phyloP scores from a whole-genome alignment of 2,113 vertebrate genomes.

The Pedionomus torquatus region DNA sequence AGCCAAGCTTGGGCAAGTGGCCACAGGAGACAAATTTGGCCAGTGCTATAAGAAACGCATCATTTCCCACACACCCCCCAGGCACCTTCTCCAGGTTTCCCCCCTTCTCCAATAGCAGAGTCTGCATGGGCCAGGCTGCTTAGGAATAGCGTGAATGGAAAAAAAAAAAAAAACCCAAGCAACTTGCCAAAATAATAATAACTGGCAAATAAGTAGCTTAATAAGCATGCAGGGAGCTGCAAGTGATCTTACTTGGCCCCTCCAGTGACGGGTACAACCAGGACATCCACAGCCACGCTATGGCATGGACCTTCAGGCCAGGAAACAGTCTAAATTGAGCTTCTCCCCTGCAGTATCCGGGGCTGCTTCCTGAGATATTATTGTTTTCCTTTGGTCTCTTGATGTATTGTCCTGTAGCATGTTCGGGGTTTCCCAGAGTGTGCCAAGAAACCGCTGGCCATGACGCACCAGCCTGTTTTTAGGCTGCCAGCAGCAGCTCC shows the following conservation, averaged over 20 bases:
- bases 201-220: not conserved
- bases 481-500: not conserved
- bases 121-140: not conserved
- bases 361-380: slow-evolving; percentile 48
- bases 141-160: not conserved
- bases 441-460: not conserved
- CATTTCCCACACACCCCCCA: not conserved
- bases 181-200: not conserved
- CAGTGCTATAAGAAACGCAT: not conserved
- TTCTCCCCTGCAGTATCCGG: not conserved
- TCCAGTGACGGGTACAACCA: fast-evolving
- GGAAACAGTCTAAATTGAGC: slow-evolving; percentile 28
- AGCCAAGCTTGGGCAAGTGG: not conserved
- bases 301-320: not conserved
- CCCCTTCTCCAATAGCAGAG: not conserved
- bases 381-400: not conserved
- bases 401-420: not conserved
- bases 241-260: not conserved
- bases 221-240: not conserved
- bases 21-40: not conserved
- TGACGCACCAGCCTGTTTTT: not conserved
- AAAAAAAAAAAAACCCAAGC: fast-evolving
- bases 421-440: not conserved
- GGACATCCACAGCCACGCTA: not conserved
- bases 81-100: fast-evolving